Evolutionary conservation across 2,797 vertebrate genomes (phyloP).

Genomic region (Tarsius wallacei): DNA sequence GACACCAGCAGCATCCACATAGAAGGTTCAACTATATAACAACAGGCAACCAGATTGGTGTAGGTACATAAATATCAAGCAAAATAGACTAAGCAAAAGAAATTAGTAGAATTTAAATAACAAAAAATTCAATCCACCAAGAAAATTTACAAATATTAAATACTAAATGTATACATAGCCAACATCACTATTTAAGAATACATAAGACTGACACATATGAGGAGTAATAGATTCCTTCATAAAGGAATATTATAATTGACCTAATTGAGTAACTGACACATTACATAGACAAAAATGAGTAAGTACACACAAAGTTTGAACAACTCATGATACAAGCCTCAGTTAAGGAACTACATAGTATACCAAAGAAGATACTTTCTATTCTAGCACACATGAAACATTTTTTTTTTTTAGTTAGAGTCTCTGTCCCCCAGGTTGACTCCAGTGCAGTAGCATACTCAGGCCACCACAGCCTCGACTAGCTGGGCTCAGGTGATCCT

Average conservation of each 20-base stretch:
- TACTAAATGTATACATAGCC: neutral
- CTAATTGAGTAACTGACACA: neutral
- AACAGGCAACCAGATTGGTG: neutral
- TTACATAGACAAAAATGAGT: neutral
- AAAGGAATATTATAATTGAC: neutral
- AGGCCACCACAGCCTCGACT: too few relatives aligned
- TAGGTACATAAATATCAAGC: neutral
- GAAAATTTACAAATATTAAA: neutral
- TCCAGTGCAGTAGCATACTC: too few relatives aligned
- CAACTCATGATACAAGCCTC: neutral
- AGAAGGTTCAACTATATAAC: neutral
- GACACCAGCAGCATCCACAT: neutral
- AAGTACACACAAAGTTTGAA: neutral
- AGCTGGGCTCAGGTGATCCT: too few relatives aligned
- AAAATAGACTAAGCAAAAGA: neutral
- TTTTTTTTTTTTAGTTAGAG: too few relatives aligned
- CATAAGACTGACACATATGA: neutral
- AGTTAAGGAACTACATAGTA: neutral
- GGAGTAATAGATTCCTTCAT: neutral
- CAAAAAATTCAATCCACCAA: neutral
- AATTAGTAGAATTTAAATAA: neutral
- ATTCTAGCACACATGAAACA: neutral
- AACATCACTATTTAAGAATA: neutral
- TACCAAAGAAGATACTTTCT: neutral
- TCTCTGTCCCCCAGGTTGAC: too few relatives aligned